Conservation (phyloP, 2,888 invertebrate genomes). For the Cabera pusaria region DNA sequence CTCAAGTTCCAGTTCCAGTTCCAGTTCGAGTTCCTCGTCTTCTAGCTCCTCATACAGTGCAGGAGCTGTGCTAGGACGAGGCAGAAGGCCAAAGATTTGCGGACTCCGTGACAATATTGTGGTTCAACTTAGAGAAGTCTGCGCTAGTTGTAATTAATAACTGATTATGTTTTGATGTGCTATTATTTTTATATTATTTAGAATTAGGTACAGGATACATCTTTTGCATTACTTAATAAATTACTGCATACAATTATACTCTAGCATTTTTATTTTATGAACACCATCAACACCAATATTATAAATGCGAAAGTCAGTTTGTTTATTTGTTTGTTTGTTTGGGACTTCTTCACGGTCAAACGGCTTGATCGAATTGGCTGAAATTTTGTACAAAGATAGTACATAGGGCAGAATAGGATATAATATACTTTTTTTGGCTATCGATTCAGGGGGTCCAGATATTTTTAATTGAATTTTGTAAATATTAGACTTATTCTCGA, state of each 20-base stretch:
- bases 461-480: no score
- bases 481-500: no score
- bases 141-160: slow-evolving; percentile 57
- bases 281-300: no score
- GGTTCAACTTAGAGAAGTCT: slow-evolving; percentile 51
- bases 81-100: slow-evolving; percentile 52
- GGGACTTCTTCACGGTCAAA: no score
- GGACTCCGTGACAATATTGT: slow-evolving; percentile 53
- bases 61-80: slow-evolving; percentile 23
- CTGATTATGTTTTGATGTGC: slow-evolving; percentile 39
- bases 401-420: no score
- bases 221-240: slow-evolving; percentile 52
- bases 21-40: slow-evolving; percentile 9
- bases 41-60: slow-evolving; percentile 19
- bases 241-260: slow-evolving; percentile 39
- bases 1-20: slow-evolving; percentile 14
- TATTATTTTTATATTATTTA: no score
- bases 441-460: no score
- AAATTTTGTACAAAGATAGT: no score
- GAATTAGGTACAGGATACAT: slow-evolving; percentile 52
- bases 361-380: no score
- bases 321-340: no score
- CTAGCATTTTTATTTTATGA: slow-evolving; percentile 1
- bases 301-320: no score
- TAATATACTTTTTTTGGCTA: no score